phyloP scores from a whole-genome alignment of 2,888 invertebrate species.

The Agrotis puta region DNA sequence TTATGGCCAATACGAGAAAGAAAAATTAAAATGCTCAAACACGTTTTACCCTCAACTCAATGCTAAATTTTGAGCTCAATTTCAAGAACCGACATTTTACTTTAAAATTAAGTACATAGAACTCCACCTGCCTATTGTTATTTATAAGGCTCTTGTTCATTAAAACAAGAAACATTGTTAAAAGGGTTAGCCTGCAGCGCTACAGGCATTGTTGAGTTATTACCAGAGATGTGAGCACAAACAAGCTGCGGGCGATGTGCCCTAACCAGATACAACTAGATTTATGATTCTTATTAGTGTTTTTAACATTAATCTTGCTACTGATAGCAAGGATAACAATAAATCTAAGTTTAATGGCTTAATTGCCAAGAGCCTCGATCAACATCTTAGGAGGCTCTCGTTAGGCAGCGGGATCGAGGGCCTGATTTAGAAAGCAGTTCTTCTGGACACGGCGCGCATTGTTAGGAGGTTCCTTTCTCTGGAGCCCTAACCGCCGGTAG shows the following conservation, averaged over 20 bases:
- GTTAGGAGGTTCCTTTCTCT: too few relatives aligned
- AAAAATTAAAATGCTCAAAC: too few relatives aligned
- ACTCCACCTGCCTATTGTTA: conserved; percentile 25
- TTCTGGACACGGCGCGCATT: too few relatives aligned
- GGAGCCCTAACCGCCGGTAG: too few relatives aligned
- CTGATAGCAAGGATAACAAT: not conserved
- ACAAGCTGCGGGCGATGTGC: conserved; percentile 26
- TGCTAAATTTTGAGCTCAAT: not conserved
- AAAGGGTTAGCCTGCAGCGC: conserved; percentile 29
- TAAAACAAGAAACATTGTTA: conserved; percentile 32
- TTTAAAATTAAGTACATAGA: conserved; percentile 22
- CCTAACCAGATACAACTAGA: conserved; percentile 31
- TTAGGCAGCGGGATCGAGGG: too few relatives aligned
- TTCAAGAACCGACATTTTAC: conserved; percentile 11
- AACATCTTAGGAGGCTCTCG: too few relatives aligned
- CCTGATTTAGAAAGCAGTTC: too few relatives aligned
- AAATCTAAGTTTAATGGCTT: too few relatives aligned
- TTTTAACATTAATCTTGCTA: not conserved
- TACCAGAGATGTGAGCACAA: conserved; percentile 12
- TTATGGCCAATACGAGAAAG: too few relatives aligned
- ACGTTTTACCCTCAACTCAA: too few relatives aligned
- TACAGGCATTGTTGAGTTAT: conserved; percentile 24
- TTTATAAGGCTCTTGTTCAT: conserved; percentile 32
- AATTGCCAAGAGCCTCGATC: too few relatives aligned
- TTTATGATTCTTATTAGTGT: conserved; percentile 18